Base-by-base conservation (phyloP, 2,888 invertebrate species). In the Coenonympha arcania region DNA sequence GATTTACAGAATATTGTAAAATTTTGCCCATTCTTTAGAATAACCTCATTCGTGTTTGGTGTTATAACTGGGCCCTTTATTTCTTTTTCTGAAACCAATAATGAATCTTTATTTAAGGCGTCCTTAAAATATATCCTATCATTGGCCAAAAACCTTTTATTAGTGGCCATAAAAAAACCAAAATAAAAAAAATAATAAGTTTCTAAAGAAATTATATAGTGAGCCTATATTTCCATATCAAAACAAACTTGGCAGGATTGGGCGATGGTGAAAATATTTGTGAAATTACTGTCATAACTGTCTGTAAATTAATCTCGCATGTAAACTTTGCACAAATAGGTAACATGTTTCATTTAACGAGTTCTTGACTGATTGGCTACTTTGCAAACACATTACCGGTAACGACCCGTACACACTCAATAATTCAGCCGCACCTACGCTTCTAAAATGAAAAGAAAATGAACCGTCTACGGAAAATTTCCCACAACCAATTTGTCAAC, bases 21-120 rank as follows among this genome's bases (percentile, higher is more conserved):
- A 61, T 84, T 84, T 71, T 81, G 69, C 46, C 81, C 82, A 48
- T 69, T 70, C 64, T 77, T 68, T 63, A 86, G 73, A 57, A 70
- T 68, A 48, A 81, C 68, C 69, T 85, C 83, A 53, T 62, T 76
- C 64, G 60, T 55, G 58, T 66, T 63, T 56, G 78, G 75, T 53
- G 54, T 65, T 57, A 84, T 76, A 51, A 76, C 64, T 15, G 85
- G 84, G 50, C 82, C 83, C 46, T 66, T 64, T 18, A 58, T 56
- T 63, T 65, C 67, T 65, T 67, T 69, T 79, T 81, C 85, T 85
- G 85, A 76, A 83, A 83, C 73, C 48, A 48, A 42, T 37, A 42
- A 44, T 15, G 9, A 26, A 22, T 9, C 36, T 6, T 18, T n/a
- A n/a, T n/a, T n/a, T n/a, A n/a, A n/a, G n/a, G n/a, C n/a, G n/a